Evolutionary conservation across 2,797 vertebrate species (phyloP).

Genomic region (Sylvia borin): DNA sequence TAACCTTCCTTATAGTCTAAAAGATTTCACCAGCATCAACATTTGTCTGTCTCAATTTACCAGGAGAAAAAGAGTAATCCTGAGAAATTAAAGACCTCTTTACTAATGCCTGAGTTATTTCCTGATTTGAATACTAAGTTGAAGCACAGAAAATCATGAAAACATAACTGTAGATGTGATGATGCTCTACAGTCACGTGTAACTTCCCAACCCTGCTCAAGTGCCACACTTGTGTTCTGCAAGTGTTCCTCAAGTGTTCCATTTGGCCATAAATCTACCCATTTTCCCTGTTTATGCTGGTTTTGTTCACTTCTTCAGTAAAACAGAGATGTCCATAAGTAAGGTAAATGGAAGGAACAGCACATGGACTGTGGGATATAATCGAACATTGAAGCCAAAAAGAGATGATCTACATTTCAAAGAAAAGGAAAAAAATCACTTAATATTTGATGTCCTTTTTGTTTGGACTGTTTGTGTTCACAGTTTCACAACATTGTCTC

Average conservation of each 20-base stretch:
- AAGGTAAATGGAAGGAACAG: neutral
- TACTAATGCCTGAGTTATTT: neutral
- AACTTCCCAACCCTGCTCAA: accelerated
- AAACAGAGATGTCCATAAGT: neutral
- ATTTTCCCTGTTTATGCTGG: neutral
- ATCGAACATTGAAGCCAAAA: neutral
- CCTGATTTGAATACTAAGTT: neutral
- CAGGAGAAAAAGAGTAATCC: neutral
- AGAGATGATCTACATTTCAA: neutral
- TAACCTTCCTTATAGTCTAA: neutral
- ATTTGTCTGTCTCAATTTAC: neutral
- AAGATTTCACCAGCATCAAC: neutral
- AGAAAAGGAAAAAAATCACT: neutral
- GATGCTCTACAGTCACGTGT: neutral
- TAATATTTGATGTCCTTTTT: neutral
- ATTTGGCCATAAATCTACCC: neutral
- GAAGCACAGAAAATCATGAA: neutral
- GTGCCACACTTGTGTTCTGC: neutral
- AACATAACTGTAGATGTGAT: neutral
- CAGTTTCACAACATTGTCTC: neutral
- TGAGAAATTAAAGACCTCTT: neutral
- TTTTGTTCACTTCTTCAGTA: neutral
- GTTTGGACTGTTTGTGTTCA: neutral
- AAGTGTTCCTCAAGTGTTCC: neutral
- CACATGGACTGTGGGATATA: neutral